Percentiles rank a stretch among this genome's conserved stretches.
Conservation (phyloP, 2,888 invertebrate species). For the Macrosiphum euphorbiae region DNA sequence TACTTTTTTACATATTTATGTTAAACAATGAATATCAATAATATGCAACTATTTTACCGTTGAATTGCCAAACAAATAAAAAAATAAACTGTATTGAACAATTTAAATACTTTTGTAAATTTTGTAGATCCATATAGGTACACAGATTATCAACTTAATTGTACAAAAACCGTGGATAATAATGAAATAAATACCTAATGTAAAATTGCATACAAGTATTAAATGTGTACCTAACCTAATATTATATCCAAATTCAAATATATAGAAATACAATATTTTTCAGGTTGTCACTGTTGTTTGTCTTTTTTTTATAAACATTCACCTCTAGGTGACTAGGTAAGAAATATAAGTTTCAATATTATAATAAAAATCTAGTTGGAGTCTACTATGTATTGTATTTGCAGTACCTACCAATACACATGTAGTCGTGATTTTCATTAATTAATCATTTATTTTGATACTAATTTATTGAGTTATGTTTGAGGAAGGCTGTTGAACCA, state of each 20-base stretch:
- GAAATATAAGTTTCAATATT: background rate
- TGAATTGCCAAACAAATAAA: background rate
- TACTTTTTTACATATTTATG: too few species aligned
- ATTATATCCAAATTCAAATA: background rate
- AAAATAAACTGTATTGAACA: background rate
- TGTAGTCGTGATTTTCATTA: background rate
- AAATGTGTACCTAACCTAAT: too few species aligned
- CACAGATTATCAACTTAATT: background rate
- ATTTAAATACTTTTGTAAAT: background rate
- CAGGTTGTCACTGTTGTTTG: background rate
- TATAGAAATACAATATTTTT: background rate
- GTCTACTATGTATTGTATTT: background rate
- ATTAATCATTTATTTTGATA: background rate
- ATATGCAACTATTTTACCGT: background rate
- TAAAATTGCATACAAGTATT: background rate
- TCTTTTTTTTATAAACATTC: background rate
- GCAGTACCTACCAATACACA: background rate
- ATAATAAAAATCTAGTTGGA: background rate
- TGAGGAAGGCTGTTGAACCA: background rate
- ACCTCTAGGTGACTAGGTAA: background rate
- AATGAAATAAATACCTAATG: too few species aligned
- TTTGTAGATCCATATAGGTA: background rate
- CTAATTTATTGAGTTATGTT: background rate
- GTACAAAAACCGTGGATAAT: background rate
- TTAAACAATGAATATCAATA: background rate